Evolutionary conservation across 2,113 vertebrate species (phyloP).

Genomic region (Paracanthobrama guichenoti): DNA sequence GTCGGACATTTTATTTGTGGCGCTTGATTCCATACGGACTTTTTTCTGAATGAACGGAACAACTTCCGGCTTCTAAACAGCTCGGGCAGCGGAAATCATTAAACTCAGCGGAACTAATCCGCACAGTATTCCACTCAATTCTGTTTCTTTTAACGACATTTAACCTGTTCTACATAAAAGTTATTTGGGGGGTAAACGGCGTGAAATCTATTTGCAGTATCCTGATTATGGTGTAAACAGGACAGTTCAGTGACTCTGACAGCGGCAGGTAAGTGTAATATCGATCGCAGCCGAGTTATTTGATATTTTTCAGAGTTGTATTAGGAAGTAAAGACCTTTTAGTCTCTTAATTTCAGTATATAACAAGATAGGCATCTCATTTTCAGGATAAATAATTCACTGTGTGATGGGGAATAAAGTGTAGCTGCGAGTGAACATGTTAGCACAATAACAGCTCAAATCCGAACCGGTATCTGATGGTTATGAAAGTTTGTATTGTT

Average conservation of each 20-base stretch:
- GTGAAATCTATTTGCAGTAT: not conserved
- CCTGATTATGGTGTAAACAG: slow-evolving; percentile 71
- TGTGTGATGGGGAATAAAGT: not conserved
- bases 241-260: slow-evolving; percentile 59
- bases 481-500: not conserved
- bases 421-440: not conserved
- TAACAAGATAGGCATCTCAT: not conserved
- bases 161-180: not conserved
- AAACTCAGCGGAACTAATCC: slow-evolving; percentile 36
- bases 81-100: slow-evolving; percentile 37
- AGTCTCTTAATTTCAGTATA: not conserved
- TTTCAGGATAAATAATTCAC: not conserved
- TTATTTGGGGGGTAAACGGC: not conserved
- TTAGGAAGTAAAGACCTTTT: not conserved
- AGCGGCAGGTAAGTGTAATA: slow-evolving; percentile 65
- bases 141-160: not conserved
- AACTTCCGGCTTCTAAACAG: slow-evolving; percentile 46
- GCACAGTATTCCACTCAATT: not conserved
- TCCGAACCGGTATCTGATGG: not conserved
- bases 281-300: slow-evolving; percentile 17
- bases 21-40: slow-evolving; percentile 24
- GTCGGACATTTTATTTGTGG: not conserved
- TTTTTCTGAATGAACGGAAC: not conserved
- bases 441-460: slow-evolving; percentile 12
- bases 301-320: not conserved